Percentiles rank a stretch among this genome's conserved stretches.
Conservation (phyloP, 2,888 invertebrate genomes). For the Eurytoma adleriae region DNA sequence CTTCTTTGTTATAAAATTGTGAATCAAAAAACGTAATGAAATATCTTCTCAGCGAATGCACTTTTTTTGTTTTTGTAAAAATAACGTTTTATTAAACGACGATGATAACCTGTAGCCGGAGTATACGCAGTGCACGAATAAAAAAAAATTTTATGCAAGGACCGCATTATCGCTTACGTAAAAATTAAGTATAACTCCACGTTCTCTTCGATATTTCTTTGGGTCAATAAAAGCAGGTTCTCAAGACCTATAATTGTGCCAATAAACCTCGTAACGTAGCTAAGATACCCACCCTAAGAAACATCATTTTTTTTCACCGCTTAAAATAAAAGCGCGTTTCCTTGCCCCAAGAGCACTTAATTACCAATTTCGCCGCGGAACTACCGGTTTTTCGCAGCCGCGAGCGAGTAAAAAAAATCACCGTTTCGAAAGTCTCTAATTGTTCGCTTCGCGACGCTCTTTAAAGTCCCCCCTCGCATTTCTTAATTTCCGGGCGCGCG, state of each 20-base stretch:
- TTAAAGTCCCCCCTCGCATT: constrained; percentile 8
- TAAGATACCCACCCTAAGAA: background rate
- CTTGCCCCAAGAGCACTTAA: background rate
- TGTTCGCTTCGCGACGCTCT: background rate
- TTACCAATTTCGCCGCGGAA: constrained; percentile 20
- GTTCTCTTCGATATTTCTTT: background rate
- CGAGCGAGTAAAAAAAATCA: background rate
- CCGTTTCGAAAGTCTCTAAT: too few species aligned
- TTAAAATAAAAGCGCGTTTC: background rate
- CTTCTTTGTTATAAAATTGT: too few species aligned
- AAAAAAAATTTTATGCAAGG: too few species aligned
- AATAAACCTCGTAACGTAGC: background rate
- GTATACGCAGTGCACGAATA: too few species aligned
- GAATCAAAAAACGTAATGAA: too few species aligned
- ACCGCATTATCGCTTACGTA: constrained; percentile 6
- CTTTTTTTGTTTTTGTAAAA: too few species aligned
- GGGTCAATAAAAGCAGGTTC: background rate
- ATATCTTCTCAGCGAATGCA: too few species aligned
- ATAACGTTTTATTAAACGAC: background rate
- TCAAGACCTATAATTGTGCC: background rate
- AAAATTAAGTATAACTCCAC: background rate
- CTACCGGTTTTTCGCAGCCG: constrained; percentile 17
- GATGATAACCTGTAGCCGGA: background rate
- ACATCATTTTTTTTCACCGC: background rate
- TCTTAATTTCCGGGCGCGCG: constrained; percentile 32